These are phyloP conservation scores for Cochlearius cochlearius DNA, from an alignment of 2,113 vertebrate genomes.

Conservation along the genomic window DNA sequence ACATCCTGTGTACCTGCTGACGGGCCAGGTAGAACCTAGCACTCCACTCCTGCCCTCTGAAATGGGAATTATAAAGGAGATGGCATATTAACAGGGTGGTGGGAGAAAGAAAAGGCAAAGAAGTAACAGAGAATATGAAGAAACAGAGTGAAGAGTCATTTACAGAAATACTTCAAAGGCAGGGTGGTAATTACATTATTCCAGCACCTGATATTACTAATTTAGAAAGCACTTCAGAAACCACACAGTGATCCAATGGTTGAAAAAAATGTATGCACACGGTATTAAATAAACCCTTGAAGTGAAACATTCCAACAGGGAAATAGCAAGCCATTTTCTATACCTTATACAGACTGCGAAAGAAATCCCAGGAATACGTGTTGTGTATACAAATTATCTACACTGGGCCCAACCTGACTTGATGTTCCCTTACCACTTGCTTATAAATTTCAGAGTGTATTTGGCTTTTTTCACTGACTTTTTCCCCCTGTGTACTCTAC, in stretches of 20 bases:
- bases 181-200: background rate
- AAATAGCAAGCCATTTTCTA: background rate
- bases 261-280: background rate
- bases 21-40: background rate
- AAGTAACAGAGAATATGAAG: background rate
- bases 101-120: background rate
- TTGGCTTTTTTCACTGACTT: background rate
- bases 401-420: background rate
- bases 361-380: background rate
- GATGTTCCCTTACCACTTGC: background rate
- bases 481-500: background rate
- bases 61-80: background rate
- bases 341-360: background rate
- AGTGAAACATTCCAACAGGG: background rate
- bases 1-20: accelerated
- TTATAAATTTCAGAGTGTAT: background rate
- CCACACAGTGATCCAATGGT: background rate
- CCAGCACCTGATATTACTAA: slow-evolving; percentile 2
- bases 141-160: background rate
- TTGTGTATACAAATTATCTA: background rate
- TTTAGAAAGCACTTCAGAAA: slow-evolving; percentile 8
- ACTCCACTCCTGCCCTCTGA: background rate
- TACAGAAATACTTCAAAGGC: background rate
- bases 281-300: background rate
- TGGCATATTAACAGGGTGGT: background rate